Evolutionary conservation across 2,888 invertebrate genomes (phyloP), one percentile per base, ranked within the genome.

Genomic region (Geotrupes spiniger): DNA sequence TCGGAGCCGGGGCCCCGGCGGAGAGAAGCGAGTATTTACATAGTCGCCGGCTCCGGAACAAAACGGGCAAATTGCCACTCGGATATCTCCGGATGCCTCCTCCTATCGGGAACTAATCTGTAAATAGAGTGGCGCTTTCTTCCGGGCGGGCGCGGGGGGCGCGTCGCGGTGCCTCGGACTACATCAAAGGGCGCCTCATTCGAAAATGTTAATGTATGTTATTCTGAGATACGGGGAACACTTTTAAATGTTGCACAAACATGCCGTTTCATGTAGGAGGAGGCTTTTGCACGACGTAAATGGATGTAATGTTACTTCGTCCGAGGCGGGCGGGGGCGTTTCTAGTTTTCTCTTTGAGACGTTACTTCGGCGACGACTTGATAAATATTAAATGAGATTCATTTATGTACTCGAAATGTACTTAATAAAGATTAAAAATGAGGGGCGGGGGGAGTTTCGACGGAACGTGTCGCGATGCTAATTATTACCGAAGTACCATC

Each of bases 91-190:
- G 57, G 59, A 56, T 55, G 61, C 61, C 61, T 63, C 61, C 61
- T 63, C 62, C 59, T 68, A 66, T 67, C 67, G 60, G 54, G 56
- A 60, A 63, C 63, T 67, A 68, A 69, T 69, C 69, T 65, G 66
- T 63, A 65, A 68, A 67, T 66, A 68, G 61, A 63, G 54, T 56
- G 59, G 49, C 42, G 36, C 40, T 26, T 36, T 49, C 54, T 53
- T 51, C 50, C n/a, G 42, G 40, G 42, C 36, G 45, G 48, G 9
- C 26, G 14, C 26, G 40, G 40, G 33, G 9, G 8, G 33, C 15
- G 16, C 29, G 46, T 15, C 26, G 33, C 46, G 33, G 39, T 36
- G 21, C n/a, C n/a, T n/a, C 31, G 26, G 14, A 39, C 10, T 46
- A 46, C 51, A 56, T 56, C 56, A 56, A 56, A 56, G 53, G 40